Conservation (phyloP, 2,797 vertebrate genomes). For the Chiroxiphia lanceolata region DNA sequence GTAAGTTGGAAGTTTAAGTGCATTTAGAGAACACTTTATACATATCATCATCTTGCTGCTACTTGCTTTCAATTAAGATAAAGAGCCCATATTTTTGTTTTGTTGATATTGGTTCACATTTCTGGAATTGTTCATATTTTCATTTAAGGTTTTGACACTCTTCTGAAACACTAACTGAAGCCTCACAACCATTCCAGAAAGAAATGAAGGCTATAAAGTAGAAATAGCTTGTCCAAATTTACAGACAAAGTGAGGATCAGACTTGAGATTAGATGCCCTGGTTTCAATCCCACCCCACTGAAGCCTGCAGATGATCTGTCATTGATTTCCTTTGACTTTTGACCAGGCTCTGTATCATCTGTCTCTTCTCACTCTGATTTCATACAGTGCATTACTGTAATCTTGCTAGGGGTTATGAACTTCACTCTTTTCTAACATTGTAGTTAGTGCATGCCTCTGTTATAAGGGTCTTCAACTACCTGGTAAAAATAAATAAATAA, state of each 20-base stretch:
- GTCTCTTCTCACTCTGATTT: not conserved
- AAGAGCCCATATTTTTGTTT: not conserved
- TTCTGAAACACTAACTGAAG: not conserved
- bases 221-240: not conserved
- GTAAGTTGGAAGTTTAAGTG: not conserved
- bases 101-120: not conserved
- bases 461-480: not conserved
- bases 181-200: not conserved
- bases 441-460: not conserved
- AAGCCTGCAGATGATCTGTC: not conserved
- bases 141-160: not conserved
- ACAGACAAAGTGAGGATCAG: not conserved
- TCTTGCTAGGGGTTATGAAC: not conserved
- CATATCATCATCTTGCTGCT: not conserved
- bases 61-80: constrained; percentile 10
- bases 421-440: not conserved
- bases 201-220: not conserved
- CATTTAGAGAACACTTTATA: not conserved
- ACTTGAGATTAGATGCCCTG: not conserved
- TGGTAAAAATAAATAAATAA: not conserved
- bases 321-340: constrained; percentile 28
- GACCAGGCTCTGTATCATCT: not conserved
- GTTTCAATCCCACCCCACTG: not conserved
- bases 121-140: not conserved
- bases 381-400: not conserved